These are phyloP conservation scores for Drosophila sechellia DNA, from an alignment of 1,140 invertebrate genomes.

Conservation along the genomic window DNA sequence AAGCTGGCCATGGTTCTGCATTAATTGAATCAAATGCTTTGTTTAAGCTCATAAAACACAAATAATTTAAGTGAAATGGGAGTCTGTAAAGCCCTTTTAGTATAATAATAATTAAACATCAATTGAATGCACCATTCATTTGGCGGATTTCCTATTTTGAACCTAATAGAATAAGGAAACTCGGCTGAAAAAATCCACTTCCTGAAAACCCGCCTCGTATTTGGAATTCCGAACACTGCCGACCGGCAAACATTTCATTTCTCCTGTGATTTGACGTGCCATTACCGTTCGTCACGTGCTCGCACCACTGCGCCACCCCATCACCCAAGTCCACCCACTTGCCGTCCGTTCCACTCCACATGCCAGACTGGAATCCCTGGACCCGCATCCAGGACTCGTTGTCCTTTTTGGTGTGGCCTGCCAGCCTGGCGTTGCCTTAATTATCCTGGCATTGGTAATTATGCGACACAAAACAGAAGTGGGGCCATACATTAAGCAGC, in stretches of 20 bases:
- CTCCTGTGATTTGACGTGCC: conserved; percentile 52
- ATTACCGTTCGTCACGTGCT: conserved; percentile 54
- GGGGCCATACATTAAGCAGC: conserved; percentile 45
- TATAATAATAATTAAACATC: too few relatives aligned
- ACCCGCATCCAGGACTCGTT: conserved; percentile 54
- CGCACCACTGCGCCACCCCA: conserved; percentile 26
- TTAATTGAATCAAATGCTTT: conserved; percentile 30
- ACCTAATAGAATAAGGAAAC: conserved; percentile 31
- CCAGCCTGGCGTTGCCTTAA: conserved; percentile 45
- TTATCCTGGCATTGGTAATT: conserved; percentile 59
- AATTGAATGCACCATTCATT: not conserved
- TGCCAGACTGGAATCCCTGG: conserved; percentile 31
- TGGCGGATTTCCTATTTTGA: conserved; percentile 4
- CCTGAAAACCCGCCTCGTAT: conserved; percentile 5
- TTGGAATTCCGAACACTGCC: conserved; percentile 39
- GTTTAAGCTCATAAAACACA: not conserved
- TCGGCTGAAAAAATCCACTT: not conserved
- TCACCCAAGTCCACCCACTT: conserved; percentile 2
- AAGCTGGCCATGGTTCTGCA: conserved; percentile 13
- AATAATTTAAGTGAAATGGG: not conserved
- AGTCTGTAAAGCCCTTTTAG: not conserved
- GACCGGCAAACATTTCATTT: conserved; percentile 48
- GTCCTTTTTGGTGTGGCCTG: conserved; percentile 41
- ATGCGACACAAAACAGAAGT: conserved; percentile 59
- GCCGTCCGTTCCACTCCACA: conserved; percentile 1